Percentiles rank a stretch among this genome's conserved stretches.
Evolutionary conservation across 2,113 vertebrate genomes (phyloP).

Genomic region (Tupaia chinensis): DNA sequence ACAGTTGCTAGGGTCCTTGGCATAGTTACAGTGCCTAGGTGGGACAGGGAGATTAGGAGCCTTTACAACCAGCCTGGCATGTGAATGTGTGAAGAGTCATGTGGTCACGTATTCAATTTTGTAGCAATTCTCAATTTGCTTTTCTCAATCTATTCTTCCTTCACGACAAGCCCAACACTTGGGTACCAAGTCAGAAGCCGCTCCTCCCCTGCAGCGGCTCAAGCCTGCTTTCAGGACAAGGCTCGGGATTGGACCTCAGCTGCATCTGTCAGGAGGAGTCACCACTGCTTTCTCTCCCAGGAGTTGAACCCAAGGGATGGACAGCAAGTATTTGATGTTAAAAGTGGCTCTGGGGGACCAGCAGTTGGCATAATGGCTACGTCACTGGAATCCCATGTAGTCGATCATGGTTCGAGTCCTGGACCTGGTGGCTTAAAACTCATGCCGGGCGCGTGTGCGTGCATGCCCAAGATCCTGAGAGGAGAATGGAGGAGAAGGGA

Average conservation of each 20-base stretch:
- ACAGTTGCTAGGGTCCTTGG: too few relatives aligned
- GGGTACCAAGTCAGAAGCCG: constrained; percentile 49
- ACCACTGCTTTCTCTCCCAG: neutral
- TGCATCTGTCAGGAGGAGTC: neutral
- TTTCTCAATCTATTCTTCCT: constrained; percentile 65
- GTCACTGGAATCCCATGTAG: too few relatives aligned
- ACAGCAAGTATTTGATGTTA: neutral
- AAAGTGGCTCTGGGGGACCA: neutral
- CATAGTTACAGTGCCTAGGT: too few relatives aligned
- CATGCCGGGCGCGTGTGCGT: too few relatives aligned
- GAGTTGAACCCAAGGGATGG: neutral
- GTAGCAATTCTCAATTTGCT: constrained; percentile 52
- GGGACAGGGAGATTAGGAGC: neutral
- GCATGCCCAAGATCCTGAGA: too few relatives aligned
- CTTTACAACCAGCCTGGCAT: fast-evolving
- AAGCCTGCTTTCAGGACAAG: neutral
- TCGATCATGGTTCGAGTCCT: too few relatives aligned
- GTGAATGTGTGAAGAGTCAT: constrained; percentile 18
- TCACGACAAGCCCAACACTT: neutral
- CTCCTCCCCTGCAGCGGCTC: fast-evolving
- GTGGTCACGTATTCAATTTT: constrained; percentile 71
- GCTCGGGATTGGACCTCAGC: neutral
- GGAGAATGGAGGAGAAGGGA: too few relatives aligned
- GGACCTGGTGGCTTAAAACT: too few relatives aligned
- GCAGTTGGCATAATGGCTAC: too few relatives aligned